phyloP scores from a whole-genome alignment of 2,113 vertebrate species.

The Willisornis vidua region DNA sequence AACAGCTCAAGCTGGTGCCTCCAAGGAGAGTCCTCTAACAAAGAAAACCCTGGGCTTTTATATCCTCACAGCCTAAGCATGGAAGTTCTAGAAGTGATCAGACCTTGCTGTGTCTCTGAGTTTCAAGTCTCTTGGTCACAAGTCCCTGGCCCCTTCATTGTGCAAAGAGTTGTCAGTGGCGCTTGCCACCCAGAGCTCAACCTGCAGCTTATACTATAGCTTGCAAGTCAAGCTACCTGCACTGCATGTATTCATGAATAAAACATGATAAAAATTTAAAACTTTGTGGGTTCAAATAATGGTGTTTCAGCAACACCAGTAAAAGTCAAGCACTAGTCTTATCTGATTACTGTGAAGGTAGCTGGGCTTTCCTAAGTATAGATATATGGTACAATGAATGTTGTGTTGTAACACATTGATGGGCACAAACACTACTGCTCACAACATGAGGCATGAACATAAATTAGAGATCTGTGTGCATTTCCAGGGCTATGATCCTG shows the following conservation, averaged over 20 bases:
- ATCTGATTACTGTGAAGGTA: background rate
- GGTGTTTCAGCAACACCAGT: background rate
- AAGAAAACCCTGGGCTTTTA: background rate
- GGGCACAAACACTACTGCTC: fast-evolving
- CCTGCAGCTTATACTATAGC: background rate
- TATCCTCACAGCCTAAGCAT: background rate
- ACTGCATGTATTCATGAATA: background rate
- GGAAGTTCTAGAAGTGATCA: fast-evolving
- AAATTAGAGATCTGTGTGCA: background rate
- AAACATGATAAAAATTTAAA: background rate
- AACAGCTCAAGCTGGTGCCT: background rate
- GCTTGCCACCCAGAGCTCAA: background rate
- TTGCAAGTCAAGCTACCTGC: background rate
- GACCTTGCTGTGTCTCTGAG: background rate
- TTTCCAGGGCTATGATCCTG: background rate
- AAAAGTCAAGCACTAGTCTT: background rate
- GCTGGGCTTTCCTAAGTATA: background rate
- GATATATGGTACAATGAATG: background rate
- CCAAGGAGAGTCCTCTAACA: background rate
- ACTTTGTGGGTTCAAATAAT: background rate
- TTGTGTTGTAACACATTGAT: background rate
- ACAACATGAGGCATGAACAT: background rate
- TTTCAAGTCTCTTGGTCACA: fast-evolving
- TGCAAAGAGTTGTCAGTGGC: background rate
- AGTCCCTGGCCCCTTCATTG: background rate